A percentile compares a stretch with the other conserved stretches of the same genome.
Conservation (phyloP, 2,888 invertebrate genomes). For the Euspilapteryx auroguttella region DNA sequence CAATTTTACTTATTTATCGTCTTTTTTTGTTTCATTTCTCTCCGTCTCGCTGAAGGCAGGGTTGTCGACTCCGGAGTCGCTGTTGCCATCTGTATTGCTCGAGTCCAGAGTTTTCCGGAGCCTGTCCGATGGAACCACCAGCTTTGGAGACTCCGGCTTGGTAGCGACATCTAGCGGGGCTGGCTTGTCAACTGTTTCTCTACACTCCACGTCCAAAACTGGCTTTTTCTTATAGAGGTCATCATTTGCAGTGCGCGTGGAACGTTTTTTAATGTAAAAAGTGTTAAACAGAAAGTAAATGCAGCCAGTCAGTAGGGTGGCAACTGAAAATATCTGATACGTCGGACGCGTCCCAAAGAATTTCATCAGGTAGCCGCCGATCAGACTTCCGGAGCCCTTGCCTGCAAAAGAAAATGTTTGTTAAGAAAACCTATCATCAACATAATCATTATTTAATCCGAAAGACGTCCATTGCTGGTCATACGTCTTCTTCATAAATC, state of each 20-base stretch:
- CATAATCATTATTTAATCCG: too few relatives aligned
- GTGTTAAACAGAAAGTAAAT: conserved; percentile 71
- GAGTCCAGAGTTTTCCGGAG: too few relatives aligned
- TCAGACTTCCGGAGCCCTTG: conserved; percentile 73
- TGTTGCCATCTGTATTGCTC: conserved; percentile 50
- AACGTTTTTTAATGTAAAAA: conserved; percentile 62
- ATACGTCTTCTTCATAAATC: too few relatives aligned
- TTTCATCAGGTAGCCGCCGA: conserved; percentile 76
- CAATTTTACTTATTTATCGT: too few relatives aligned
- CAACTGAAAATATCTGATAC: conserved; percentile 69
- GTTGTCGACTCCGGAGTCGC: conserved; percentile 49
- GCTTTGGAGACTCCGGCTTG: not conserved
- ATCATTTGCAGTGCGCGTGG: conserved; percentile 46
- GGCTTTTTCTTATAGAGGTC: conserved; percentile 63
- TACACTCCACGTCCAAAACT: conserved; percentile 27
- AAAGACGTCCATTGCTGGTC: too few relatives aligned
- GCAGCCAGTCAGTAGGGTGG: conserved; percentile 65
- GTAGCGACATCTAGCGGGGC: conserved; percentile 2
- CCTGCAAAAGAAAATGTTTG: conserved; percentile 58
- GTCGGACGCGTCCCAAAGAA: conserved; percentile 71
- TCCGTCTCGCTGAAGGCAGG: conserved; percentile 41
- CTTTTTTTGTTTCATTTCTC: too few relatives aligned
- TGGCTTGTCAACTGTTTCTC: conserved; percentile 16
- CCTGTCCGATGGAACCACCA: conserved; percentile 17
- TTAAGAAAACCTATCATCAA: too few relatives aligned